Base-by-base conservation (phyloP, 2,797 vertebrate species). In the Setipinna tenuifilis region DNA sequence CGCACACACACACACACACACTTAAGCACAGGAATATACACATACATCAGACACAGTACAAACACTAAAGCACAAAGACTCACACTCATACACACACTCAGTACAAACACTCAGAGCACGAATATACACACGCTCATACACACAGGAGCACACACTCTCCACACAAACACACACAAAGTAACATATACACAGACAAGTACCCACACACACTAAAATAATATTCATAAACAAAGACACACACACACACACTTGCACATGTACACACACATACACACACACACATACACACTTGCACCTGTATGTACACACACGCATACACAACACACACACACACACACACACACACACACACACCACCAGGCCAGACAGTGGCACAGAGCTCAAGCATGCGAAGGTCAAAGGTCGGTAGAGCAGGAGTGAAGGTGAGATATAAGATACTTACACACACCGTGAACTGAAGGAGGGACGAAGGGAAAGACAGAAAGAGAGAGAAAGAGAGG, bases 361-460 rank as follows among this genome's bases (percentile, higher is more conserved):
- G 93, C 93, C 93, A 93, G 91, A 94, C 90, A 87, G 90, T 82
- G 12, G 35, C 61, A 93, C 90, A 90, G 93, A 94, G 93, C 90
- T 92, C 93, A 93, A 91, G 65, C 65, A 71, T 17, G 0, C 28
- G 16, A 71, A 1, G 31, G 25, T 11, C 17, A 31, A 31, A 17
- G 4, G 28, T 5, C 75, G 86, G 95, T 89, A 94, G 81, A 91
- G 91, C 94, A 94, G 90, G 92, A 93, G n/a, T 86, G 85, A 44
- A 75, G 35, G 35, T 41, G 35, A 41, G 5, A 5, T 2, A 41
- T 5, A 41, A 54, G 93, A 95, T 96, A 96, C 96, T 96, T 96
- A 96, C 96, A 96, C 96, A 96, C 92, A 96, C 96, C 92, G 96
- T 96, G 95, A 96, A 96, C 96, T 96, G 93, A 96, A 96, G 95